A percentile compares a stretch with the other conserved stretches of the same genome.
Conservation (phyloP, 1,140 invertebrate species). For the Saccostrea echinata region DNA sequence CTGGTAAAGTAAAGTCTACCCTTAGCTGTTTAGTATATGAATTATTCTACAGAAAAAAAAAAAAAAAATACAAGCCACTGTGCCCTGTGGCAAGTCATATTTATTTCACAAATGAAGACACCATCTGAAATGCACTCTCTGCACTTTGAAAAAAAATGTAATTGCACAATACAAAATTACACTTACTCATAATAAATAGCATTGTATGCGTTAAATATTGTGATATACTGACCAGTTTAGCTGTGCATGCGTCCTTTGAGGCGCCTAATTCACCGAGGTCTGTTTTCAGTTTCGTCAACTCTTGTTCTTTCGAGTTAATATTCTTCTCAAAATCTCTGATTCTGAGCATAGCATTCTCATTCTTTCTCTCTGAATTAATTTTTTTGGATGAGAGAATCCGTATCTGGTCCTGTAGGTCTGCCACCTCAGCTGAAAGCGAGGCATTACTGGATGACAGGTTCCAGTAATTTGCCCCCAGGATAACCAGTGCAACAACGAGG, state of each 20-base stretch:
- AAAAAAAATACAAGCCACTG: too few species aligned
- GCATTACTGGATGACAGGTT: constrained; percentile 52
- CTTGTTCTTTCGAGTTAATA: neutral
- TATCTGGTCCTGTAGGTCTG: constrained; percentile 56
- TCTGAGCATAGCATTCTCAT: neutral
- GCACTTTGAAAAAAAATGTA: too few species aligned
- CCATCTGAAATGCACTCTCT: neutral
- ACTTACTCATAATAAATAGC: too few species aligned
- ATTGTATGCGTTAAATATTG: too few species aligned
- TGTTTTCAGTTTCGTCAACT: constrained; percentile 2
- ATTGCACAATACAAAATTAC: too few species aligned
- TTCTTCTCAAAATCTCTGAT: constrained; percentile 15
- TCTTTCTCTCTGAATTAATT: constrained; percentile 46
- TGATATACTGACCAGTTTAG: neutral
- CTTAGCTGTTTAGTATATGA: too few species aligned
- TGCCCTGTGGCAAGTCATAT: neutral
- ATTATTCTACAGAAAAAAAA: too few species aligned
- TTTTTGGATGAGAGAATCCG: constrained; percentile 49
- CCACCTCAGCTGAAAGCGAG: constrained; percentile 40
- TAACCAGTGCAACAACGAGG: constrained; percentile 53
- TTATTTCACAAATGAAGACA: neutral
- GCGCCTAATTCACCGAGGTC: constrained; percentile 12
- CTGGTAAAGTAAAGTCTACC: too few species aligned
- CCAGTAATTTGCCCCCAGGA: constrained; percentile 59
- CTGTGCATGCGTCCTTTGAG: constrained; percentile 19